Base-by-base conservation (phyloP, 2,797 vertebrate species). In the Sebastiscus albofasciatus region DNA sequence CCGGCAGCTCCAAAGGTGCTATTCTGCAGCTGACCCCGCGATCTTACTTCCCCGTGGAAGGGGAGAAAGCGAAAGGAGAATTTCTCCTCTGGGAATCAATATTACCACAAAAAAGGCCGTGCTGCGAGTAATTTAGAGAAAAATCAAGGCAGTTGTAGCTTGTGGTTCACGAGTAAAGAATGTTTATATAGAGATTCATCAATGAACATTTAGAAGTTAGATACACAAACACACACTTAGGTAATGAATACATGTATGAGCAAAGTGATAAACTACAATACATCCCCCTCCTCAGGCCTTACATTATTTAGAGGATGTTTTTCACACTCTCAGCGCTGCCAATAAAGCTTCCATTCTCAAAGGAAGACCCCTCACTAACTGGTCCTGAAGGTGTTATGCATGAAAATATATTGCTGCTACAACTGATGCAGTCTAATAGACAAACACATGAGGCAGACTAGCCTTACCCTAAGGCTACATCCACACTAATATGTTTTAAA, bases 301-400 rank as follows among this genome's bases (percentile, higher is more conserved):
- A 52, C 55, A 31, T 84, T 58, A 81, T 83, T 83, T 61, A 72
- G 69, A 54, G 54, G 26, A 29, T 67, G 31, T 54, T 69, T 79
- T 75, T 82, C 29, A 10, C 66, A 71, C 75, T 31, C 36, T 52
- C 60, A 52, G 62, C 31, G 18, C 55, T 67, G 67, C 75, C 80
- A 85, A 72, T 68, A 67, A 70, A 61, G 55, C 22, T 59, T 80
- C 16, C 8, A 56, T 79, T 78, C 61, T 61, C 55, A 2, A 71
- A 78, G 29, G 33, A 76, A 58, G 56, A 75, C 27, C 70, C 33
- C 52, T 54, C 77, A 77, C 29, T 75, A 75, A 61, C 72, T 86
- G 54, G 71, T 80, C 79, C 79, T 81, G 61, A 83, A 87, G 81
- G 74, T 87, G 87, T 87, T 67, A 84, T 84, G 36, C 20, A 76